phyloP scores from a whole-genome alignment of 2,113 vertebrate species.

The Muntiacus muntjak region DNA sequence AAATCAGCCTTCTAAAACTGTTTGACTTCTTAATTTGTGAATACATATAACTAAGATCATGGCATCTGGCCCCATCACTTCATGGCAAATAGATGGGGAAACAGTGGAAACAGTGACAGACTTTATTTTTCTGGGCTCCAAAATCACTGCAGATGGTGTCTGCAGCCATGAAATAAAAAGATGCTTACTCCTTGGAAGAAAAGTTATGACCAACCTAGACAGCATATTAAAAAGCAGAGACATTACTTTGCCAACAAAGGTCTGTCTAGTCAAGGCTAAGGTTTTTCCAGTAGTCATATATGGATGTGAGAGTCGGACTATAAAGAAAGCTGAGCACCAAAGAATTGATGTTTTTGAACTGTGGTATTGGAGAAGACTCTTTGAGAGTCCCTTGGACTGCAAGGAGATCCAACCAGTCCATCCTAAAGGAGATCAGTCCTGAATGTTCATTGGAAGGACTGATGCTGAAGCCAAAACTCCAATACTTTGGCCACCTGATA shows the following conservation, averaged over 20 bases:
- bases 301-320: not conserved
- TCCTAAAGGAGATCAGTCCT: not conserved
- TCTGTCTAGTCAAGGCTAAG: not conserved
- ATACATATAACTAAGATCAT: not conserved
- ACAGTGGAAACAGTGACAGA: not conserved
- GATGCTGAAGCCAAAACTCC: not conserved
- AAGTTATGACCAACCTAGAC: not conserved
- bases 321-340: not conserved
- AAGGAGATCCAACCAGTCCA: not conserved
- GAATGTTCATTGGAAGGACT: not conserved
- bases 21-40: constrained; percentile 22
- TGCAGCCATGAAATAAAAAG: not conserved
- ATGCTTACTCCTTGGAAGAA: not conserved
- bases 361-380: not conserved
- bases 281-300: not conserved
- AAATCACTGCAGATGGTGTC: not conserved
- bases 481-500: not conserved
- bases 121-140: not conserved
- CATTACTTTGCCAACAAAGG: not conserved
- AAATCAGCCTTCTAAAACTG: not conserved
- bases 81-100: not conserved
- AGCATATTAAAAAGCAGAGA: not conserved
- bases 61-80: not conserved
- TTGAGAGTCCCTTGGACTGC: not conserved
- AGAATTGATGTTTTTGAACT: not conserved